Conservation (phyloP, 1,140 invertebrate genomes). For the Luehdorfia chinensis region DNA sequence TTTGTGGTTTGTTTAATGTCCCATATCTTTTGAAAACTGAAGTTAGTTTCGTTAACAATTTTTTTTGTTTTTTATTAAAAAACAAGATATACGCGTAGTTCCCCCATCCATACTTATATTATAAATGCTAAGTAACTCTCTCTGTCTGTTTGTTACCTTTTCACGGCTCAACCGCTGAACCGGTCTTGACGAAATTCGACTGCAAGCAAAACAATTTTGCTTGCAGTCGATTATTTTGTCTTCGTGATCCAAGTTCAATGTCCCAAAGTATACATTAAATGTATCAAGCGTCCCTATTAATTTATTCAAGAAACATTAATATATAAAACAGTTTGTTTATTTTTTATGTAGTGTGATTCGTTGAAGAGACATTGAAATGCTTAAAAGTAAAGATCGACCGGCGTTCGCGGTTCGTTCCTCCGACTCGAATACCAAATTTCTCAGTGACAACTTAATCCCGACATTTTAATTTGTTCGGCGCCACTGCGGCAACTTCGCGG, state of each 20-base stretch:
- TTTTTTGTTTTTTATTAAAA: too few relatives aligned
- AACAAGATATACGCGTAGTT: too few relatives aligned
- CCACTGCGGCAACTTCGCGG: conserved; percentile 39
- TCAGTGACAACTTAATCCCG: conserved; percentile 48
- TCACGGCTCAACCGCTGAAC: too few relatives aligned
- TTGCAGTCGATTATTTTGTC: too few relatives aligned
- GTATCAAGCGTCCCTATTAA: conserved; percentile 28
- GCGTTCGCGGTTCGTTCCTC: conserved; percentile 28
- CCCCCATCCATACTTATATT: too few relatives aligned
- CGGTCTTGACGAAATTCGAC: too few relatives aligned
- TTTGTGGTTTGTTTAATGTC: too few relatives aligned
- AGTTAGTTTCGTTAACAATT: too few relatives aligned
- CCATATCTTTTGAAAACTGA: too few relatives aligned
- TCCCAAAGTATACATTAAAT: conserved; percentile 33
- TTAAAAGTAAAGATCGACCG: conserved; percentile 5
- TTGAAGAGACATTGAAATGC: conserved; percentile 13
- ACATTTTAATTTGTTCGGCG: conserved; percentile 50
- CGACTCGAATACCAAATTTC: conserved; percentile 34
- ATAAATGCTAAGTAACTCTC: too few relatives aligned
- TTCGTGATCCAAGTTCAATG: conserved; percentile 20
- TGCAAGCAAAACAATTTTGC: too few relatives aligned
- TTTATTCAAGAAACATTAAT: conserved; percentile 30
- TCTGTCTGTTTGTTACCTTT: too few relatives aligned
- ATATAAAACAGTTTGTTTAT: conserved; percentile 36
- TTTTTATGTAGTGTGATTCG: conserved; percentile 19